A percentile compares a stretch with the other conserved stretches of the same genome.
Conservation (phyloP, 2,113 vertebrate species). For the Oreochromis niloticus region DNA sequence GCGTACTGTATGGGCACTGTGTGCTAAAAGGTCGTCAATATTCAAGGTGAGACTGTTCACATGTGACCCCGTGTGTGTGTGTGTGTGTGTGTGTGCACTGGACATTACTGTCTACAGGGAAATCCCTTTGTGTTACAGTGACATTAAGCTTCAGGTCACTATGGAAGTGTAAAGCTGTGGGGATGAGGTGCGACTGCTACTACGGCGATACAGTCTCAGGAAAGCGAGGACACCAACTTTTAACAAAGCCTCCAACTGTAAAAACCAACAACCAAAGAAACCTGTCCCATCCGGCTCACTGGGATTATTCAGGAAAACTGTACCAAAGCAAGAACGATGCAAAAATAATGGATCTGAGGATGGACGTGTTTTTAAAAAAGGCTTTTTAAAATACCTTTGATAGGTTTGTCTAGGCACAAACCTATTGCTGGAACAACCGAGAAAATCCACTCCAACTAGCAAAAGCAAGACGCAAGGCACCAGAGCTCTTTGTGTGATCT, state of each 20-base stretch:
- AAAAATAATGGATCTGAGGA: neutral
- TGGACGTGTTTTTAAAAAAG: neutral
- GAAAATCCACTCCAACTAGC: too few relatives aligned
- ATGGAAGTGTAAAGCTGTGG: neutral
- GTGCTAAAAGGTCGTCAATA: neutral
- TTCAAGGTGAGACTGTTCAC: conserved; percentile 6
- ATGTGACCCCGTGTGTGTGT: neutral
- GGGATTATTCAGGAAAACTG: too few relatives aligned
- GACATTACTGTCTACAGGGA: neutral
- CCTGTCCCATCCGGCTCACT: accelerated
- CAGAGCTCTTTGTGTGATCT: too few relatives aligned
- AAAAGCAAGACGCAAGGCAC: too few relatives aligned
- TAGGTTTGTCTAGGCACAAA: too few relatives aligned
- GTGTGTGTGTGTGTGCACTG: neutral
- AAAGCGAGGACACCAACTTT: neutral
- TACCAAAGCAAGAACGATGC: neutral
- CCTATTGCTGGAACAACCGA: too few relatives aligned
- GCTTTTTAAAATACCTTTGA: neutral
- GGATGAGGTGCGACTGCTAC: neutral
- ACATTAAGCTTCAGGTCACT: conserved; percentile 52
- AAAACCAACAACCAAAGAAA: neutral
- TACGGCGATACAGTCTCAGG: neutral
- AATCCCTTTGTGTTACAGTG: conserved; percentile 5
- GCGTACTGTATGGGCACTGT: neutral
- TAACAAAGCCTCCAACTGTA: neutral